Percentiles rank a stretch among this genome's conserved stretches.
Conservation (phyloP, 2,888 invertebrate species). For the Xylophagus ater region DNA sequence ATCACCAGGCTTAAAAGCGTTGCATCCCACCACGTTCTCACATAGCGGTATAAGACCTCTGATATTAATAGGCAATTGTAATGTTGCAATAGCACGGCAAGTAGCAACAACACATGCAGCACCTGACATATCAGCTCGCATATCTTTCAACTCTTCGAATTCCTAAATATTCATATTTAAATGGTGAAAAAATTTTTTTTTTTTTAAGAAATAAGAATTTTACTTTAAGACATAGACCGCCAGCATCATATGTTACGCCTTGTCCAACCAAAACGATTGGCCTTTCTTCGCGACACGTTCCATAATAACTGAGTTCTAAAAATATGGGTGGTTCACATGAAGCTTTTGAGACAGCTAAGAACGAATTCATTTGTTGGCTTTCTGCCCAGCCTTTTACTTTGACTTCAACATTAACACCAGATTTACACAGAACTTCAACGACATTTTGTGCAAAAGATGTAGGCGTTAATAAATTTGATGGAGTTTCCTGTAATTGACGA, state of each 20-base stretch:
- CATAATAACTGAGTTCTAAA: constrained; percentile 63
- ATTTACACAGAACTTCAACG: constrained; percentile 26
- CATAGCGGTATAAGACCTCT: constrained; percentile 62
- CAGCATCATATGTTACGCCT: constrained; percentile 57
- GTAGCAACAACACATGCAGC: constrained; percentile 67
- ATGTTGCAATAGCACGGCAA: constrained; percentile 54
- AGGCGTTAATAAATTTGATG: constrained; percentile 69
- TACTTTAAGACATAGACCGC: constrained; percentile 59
- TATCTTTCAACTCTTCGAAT: constrained; percentile 33
- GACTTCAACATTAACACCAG: constrained; percentile 31
- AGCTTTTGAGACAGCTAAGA: constrained; percentile 63
- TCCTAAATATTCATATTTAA: too few relatives aligned
- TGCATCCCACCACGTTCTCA: constrained; percentile 70
- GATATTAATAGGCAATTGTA: constrained; percentile 61
- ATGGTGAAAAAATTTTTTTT: too few relatives aligned
- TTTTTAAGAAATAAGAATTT: background rate
- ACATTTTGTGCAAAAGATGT: constrained; percentile 63
- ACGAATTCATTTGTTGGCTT: constrained; percentile 66
- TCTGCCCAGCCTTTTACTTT: constrained; percentile 56
- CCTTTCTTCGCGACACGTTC: constrained; percentile 46
- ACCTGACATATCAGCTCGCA: constrained; percentile 80
- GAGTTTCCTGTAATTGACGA: constrained; percentile 64
- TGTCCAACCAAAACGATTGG: constrained; percentile 65
- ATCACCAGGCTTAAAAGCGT: constrained; percentile 69
- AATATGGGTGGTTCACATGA: constrained; percentile 70